Evolutionary conservation across 2,113 vertebrate species (phyloP), one percentile per base, ranked within the genome.

Genomic region (Microcebus griseorufus): DNA sequence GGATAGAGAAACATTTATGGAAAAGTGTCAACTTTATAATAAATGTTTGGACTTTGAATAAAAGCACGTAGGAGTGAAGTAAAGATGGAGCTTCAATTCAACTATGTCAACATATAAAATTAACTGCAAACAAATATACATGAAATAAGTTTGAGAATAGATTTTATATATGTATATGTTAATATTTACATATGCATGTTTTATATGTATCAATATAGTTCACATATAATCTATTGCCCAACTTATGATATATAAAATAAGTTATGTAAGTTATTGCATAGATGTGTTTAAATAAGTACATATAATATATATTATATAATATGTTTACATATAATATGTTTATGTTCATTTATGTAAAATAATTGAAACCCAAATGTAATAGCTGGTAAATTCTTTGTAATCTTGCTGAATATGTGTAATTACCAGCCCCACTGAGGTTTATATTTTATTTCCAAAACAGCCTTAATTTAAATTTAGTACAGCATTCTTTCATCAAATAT

Each of bases 361-460:
- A 79, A 67, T 8, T 39, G 5, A 69, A 90, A 70, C 1, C 32
- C 17, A 45, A 92, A 34, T n/a, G 6, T 64, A 84, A 65, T 45
- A 48, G 5, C 23, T 58, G 20, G 5, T 45, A 60, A 90, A 27
- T 86, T 83, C 4, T 88, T 75, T 58, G 37, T 39, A 75, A 76
- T 82, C 11, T 69, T 73, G 5, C 8, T 78, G 16, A 70, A 81
- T 64, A 76, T 76, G 4, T 45, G 2, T 67, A 51, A 70, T 67
- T 60, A 58, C 37, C 29, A 72, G 5, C 3, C 5, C 10, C 9
- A 69, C 0, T 67, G 53, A 82, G 22, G 27, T 34, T 90, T 91
- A 53, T 23, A 82, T 89, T 89, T 92, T 82, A 83, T 53, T 93
- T 86, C 7, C 27, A 53, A 97, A 96, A 55, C 32, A 81, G 9